Evolutionary conservation across 37 sponge, comb jelly and placozoan genomes (phyloP), one percentile per base, ranked within the genome.

Genomic region (Haliclona indistincta): DNA sequence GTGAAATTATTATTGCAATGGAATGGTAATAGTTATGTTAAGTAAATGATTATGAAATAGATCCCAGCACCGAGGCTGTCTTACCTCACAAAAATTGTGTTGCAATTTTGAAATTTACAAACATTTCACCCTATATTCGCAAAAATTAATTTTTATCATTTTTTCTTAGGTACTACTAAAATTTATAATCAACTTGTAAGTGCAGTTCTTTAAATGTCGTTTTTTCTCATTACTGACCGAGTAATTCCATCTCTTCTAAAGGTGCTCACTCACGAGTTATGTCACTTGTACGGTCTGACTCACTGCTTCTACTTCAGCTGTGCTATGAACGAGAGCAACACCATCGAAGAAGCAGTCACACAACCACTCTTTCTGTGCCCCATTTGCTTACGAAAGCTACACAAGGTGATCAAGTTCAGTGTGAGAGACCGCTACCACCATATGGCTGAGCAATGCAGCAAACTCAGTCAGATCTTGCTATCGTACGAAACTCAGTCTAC

Each of bases 361-460:
- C 90, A 92, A 71, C 84, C 90, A 10, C 69, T 87, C 22, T 89
- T 89, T 75, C 86, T 96, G 65, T 96, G 97, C 67, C 97, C 97
- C 20, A 51, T 91, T 29, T 96, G 97, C 38, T 70, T 96, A 40
- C 66, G 88, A 40, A 96, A 96, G 75, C 72, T 96, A 36, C 73
- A 73, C 36, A 86, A 89, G 43, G 77, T 71, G 7, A 66, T 96
- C 38, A 83, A 80, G 54, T 96, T 91, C 55, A 79, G 91, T 63
- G 54, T 86, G 5, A 17, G 39, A 0, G 66, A 80, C 23, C 68
- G 91, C 4, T 95, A 88, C 71, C 8, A 42, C 23, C 26, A 43
- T 15, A 42, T 86, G 28, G n/a, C 6, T 26, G 74, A 86, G 20
- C 10, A 55, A 20, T 58, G 60, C 28, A 7, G 26, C 22, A 58